These are phyloP conservation scores for Hydropotes inermis DNA, from an alignment of 2,113 vertebrate species.

Conservation along the genomic window DNA sequence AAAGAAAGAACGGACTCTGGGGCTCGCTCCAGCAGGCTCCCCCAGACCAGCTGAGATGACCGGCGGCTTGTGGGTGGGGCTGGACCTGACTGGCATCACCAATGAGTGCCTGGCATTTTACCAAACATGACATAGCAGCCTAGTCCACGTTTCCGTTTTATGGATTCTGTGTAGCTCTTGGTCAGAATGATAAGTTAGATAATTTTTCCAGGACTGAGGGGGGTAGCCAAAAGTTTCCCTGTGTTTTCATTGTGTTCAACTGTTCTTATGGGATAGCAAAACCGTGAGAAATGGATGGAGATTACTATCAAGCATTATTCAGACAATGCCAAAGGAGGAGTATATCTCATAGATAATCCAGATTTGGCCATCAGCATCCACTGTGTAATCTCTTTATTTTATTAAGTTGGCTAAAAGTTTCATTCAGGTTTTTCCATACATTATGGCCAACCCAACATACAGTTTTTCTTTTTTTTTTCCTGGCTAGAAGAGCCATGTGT, in stretches of 20 bases:
- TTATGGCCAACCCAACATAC: not conserved
- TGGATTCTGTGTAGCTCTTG: not conserved
- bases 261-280: not conserved
- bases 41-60: not conserved
- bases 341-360: too few relatives aligned
- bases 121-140: not conserved
- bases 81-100: not conserved
- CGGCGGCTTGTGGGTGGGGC: accelerated
- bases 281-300: not conserved
- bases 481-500: not conserved
- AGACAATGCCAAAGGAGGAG: accelerated
- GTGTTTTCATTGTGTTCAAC: not conserved
- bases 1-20: not conserved
- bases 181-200: not conserved
- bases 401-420: not conserved
- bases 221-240: too few relatives aligned
- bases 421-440: not conserved
- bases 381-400: not conserved
- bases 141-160: too few relatives aligned
- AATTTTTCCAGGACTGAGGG: not conserved
- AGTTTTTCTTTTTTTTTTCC: not conserved
- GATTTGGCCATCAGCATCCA: not conserved
- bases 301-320: not conserved
- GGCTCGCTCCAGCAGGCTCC: too few relatives aligned
- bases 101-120: not conserved